Conservation (phyloP, 2,797 vertebrate species). For the Lophura swinhoii region DNA sequence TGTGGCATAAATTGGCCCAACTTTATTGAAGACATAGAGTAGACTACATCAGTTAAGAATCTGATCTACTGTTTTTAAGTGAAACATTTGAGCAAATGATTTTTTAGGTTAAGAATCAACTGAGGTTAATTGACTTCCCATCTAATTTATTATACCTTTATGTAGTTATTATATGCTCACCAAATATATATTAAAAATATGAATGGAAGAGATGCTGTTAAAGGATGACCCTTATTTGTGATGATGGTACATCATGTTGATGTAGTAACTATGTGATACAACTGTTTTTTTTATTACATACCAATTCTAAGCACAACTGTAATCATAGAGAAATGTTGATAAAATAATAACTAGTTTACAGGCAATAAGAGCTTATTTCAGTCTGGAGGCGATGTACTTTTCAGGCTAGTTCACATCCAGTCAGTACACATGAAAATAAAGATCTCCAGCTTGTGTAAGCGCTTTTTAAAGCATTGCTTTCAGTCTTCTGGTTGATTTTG, state of each 20-base stretch:
- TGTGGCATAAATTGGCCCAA: neutral
- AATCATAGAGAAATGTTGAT: neutral
- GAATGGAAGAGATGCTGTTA: neutral
- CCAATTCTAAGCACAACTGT: neutral
- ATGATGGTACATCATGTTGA: neutral
- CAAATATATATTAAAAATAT: neutral
- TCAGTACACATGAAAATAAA: neutral
- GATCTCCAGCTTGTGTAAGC: neutral
- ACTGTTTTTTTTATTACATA: neutral
- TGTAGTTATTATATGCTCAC: neutral
- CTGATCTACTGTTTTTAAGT: slow-evolving; percentile 3
- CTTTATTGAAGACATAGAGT: neutral
- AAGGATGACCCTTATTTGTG: neutral
- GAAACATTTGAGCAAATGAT: slow-evolving; percentile 23
- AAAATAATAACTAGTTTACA: neutral
- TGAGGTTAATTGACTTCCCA: slow-evolving; percentile 10
- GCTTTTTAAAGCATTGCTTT: neutral
- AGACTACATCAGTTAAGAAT: neutral
- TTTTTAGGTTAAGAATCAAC: slow-evolving; percentile 17
- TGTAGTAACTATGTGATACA: neutral
- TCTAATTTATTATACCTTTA: neutral
- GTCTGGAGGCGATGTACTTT: neutral
- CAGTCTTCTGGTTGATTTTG: neutral
- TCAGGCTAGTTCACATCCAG: neutral
- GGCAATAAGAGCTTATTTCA: neutral